These are phyloP conservation scores for Stenoptilia bipunctidactyla DNA, from an alignment of 2,888 invertebrate genomes.

Conservation along the genomic window DNA sequence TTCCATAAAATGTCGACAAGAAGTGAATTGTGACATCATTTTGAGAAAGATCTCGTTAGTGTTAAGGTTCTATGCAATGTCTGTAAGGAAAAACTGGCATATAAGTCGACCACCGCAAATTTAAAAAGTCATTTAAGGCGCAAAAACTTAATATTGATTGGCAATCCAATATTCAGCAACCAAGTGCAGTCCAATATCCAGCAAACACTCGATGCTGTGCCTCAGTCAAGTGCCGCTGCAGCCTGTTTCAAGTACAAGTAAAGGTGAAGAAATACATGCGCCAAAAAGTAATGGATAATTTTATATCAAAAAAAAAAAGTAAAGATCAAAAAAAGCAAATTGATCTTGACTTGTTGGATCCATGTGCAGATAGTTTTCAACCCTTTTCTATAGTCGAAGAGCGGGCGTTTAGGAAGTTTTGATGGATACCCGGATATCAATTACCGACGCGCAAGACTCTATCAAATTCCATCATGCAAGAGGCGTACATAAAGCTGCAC, in stretches of 20 bases:
- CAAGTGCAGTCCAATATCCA: not conserved
- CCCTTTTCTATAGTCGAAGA: slow-evolving; percentile 20
- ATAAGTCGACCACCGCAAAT: slow-evolving; percentile 8
- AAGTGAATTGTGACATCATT: slow-evolving; percentile 11
- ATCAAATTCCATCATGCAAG: slow-evolving; percentile 12
- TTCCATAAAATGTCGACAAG: slow-evolving; percentile 3
- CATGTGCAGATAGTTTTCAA: slow-evolving; percentile 15
- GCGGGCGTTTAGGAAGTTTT: slow-evolving; percentile 16
- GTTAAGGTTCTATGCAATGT: slow-evolving; percentile 8
- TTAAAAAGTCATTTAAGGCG: slow-evolving; percentile 9
- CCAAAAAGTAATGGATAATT: slow-evolving; percentile 7
- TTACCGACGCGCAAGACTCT: slow-evolving; percentile 18
- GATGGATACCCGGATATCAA: slow-evolving; percentile 19
- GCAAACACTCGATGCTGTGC: no score
- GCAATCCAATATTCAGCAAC: not conserved
- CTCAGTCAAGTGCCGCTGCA: no score
- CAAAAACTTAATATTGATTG: slow-evolving; percentile 3
- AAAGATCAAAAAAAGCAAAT: slow-evolving; percentile 14
- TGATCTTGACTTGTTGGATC: slow-evolving; percentile 10
- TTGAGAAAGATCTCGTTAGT: slow-evolving; percentile 7
- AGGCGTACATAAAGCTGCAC: slow-evolving; percentile 5
- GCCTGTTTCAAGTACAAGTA: no score
- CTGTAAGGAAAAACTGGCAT: slow-evolving; percentile 7
- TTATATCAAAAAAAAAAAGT: slow-evolving; percentile 11
- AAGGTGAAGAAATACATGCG: no score